phyloP scores from a whole-genome alignment of 2,888 invertebrate genomes.

The Salpingus planirostris region DNA sequence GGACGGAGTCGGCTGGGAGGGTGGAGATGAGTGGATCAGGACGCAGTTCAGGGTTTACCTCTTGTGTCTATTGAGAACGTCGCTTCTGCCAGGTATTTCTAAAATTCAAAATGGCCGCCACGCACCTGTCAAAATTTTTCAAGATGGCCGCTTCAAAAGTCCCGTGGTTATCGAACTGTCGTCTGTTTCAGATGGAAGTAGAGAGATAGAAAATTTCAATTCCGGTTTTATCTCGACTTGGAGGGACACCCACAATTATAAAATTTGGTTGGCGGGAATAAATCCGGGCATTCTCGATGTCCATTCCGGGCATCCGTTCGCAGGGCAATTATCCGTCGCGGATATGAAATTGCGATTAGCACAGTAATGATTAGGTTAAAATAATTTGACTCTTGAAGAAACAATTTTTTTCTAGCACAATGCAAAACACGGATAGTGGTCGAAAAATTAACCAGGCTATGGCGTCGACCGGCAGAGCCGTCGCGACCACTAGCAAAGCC shows the following conservation, averaged over 20 bases:
- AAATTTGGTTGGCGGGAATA: slow-evolving; percentile 67
- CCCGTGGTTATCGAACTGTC: too few species aligned
- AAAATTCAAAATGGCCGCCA: background rate
- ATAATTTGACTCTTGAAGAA: too few species aligned
- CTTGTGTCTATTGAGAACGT: slow-evolving; percentile 71
- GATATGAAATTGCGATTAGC: slow-evolving; percentile 88
- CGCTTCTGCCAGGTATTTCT: slow-evolving; percentile 56
- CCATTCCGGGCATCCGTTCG: slow-evolving; percentile 85
- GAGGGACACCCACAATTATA: slow-evolving; percentile 82
- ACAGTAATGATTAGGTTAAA: slow-evolving; percentile 57
- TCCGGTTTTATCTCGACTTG: slow-evolving; percentile 73
- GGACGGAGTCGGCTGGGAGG: slow-evolving; percentile 75
- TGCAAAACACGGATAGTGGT: slow-evolving; percentile 90
- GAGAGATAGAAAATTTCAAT: slow-evolving; percentile 85
- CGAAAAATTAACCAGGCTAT: slow-evolving; percentile 90
- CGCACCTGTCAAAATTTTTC: too few species aligned
- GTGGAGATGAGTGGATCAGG: slow-evolving; percentile 94
- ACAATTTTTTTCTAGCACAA: slow-evolving; percentile 59
- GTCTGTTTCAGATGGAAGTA: slow-evolving; percentile 64
- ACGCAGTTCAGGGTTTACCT: slow-evolving; percentile 86
- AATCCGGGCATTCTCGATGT: slow-evolving; percentile 59
- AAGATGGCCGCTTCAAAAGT: too few species aligned
- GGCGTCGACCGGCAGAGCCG: slow-evolving; percentile 81
- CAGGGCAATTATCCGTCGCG: slow-evolving; percentile 86
- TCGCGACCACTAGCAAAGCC: slow-evolving; percentile 68